These are phyloP conservation scores for Cephalopholis sonnerati DNA, from an alignment of 2,113 vertebrate genomes.

Conservation along the genomic window DNA sequence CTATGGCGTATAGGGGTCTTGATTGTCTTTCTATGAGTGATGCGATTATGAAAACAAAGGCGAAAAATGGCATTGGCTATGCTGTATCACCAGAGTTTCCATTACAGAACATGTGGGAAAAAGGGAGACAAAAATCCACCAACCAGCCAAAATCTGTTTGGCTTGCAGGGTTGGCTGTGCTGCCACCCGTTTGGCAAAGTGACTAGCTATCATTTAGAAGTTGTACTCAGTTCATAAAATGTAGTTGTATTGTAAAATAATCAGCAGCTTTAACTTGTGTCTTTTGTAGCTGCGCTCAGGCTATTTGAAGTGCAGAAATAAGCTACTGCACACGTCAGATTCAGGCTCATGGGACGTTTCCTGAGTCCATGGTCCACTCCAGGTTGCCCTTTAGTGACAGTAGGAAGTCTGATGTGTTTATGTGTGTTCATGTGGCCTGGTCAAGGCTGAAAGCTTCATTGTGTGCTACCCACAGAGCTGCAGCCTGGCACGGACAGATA, in stretches of 20 bases:
- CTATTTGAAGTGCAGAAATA: not conserved
- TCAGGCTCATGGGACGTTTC: not conserved
- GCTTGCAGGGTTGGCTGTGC: not conserved
- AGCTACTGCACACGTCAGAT: not conserved
- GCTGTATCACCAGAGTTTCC: not conserved
- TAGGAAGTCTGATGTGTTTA: conserved; percentile 51
- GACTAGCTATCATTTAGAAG: not conserved
- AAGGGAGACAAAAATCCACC: not conserved
- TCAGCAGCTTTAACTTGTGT: not conserved
- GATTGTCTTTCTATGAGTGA: not conserved
- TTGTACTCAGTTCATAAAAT: not conserved
- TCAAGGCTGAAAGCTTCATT: conserved; percentile 54
- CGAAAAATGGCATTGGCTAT: too few relatives aligned
- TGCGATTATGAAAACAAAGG: not conserved
- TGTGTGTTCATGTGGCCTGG: conserved; percentile 21
- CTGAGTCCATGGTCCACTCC: not conserved
- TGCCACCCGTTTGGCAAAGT: not conserved
- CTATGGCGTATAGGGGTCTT: not conserved
- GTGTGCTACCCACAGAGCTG: conserved; percentile 41
- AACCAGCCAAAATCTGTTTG: not conserved
- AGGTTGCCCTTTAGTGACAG: conserved; percentile 18
- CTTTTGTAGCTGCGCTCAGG: not conserved
- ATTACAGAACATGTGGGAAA: not conserved
- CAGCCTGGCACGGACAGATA: conserved; percentile 70
- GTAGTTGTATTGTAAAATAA: not conserved